phyloP scores from a whole-genome alignment of 1,140 invertebrate species.

The Magallana angulata region DNA sequence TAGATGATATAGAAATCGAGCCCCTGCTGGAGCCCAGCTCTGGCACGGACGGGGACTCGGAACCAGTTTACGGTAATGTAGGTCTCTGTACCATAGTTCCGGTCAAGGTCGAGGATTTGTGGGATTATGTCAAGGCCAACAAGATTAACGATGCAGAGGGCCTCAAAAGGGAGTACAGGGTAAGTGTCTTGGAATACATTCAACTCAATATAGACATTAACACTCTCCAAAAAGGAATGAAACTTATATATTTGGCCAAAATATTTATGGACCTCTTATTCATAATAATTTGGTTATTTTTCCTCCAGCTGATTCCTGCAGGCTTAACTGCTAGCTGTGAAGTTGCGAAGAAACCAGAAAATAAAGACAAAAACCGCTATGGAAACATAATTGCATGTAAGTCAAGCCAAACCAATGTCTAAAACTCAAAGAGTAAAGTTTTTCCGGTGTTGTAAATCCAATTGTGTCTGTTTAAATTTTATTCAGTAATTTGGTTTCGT shows the following conservation, averaged over 20 bases:
- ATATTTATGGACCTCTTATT: no score
- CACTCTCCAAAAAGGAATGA: no score
- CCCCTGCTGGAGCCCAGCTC: slow-evolving; percentile 68
- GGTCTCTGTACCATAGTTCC: slow-evolving; percentile 63
- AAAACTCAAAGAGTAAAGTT: not conserved
- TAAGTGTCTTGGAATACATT: slow-evolving; percentile 35
- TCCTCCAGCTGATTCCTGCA: slow-evolving; percentile 72
- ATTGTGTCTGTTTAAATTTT: not conserved
- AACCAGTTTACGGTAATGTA: slow-evolving; percentile 75
- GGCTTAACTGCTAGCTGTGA: slow-evolving; percentile 74
- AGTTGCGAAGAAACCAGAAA: slow-evolving; percentile 83
- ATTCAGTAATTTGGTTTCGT: not conserved
- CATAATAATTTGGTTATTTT: slow-evolving; percentile 9
- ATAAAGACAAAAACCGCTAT: slow-evolving; percentile 96
- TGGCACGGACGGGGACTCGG: slow-evolving; percentile 63
- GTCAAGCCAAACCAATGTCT: slow-evolving; percentile 40
- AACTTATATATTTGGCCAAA: no score
- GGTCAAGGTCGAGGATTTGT: slow-evolving; percentile 75
- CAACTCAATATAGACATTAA: no score
- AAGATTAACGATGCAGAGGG: slow-evolving; percentile 74
- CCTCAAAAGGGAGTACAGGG: slow-evolving; percentile 72
- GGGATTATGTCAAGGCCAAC: slow-evolving; percentile 74
- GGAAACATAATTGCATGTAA: slow-evolving; percentile 96
- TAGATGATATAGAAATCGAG: slow-evolving; percentile 70
- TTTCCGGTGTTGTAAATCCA: no score